Conservation (phyloP, 2,888 invertebrate species). For the Caenorhabditis sp. region DNA sequence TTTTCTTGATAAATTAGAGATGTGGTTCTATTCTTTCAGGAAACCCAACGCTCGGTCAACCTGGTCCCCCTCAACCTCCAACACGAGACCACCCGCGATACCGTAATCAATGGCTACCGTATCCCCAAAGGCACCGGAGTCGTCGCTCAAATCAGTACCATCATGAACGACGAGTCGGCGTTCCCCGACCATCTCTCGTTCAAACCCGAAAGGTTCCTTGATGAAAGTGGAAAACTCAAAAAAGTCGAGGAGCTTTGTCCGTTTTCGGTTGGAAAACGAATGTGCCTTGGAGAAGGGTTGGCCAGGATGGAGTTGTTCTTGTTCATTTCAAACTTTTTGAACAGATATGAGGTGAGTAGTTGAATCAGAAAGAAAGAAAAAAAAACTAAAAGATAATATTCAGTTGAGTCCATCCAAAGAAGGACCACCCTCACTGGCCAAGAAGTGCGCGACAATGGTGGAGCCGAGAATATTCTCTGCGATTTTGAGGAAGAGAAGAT, state of each 20-base stretch:
- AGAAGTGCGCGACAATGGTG: conserved; percentile 12
- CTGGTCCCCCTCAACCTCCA: conserved; percentile 64
- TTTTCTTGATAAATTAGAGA: too few relatives aligned
- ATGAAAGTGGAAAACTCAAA: conserved; percentile 70
- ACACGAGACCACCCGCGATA: conserved; percentile 50
- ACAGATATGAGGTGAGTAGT: conserved; percentile 58
- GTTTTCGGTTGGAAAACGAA: conserved; percentile 60
- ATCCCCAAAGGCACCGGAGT: conserved; percentile 61
- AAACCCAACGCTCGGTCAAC: conserved; percentile 66
- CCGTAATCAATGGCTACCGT: conserved; percentile 53
- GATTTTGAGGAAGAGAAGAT: conserved; percentile 24
- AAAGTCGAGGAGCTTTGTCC: conserved; percentile 56
- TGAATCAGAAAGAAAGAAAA: too few relatives aligned
- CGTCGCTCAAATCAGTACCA: conserved; percentile 65
- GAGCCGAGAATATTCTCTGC: conserved; percentile 24
- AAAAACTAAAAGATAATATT: not conserved
- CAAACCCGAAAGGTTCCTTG: conserved; percentile 75
- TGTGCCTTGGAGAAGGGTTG: conserved; percentile 60
- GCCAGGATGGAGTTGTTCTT: conserved; percentile 61
- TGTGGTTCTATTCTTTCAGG: too few relatives aligned
- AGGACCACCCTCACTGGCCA: conserved; percentile 22
- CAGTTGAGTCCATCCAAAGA: conserved; percentile 23
- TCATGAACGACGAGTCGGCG: conserved; percentile 63
- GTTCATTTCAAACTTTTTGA: conserved; percentile 54
- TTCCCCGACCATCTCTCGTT: conserved; percentile 75